These are phyloP conservation scores for Heptranchias perlo DNA, from an alignment of 2,113 vertebrate species.

Conservation along the genomic window DNA sequence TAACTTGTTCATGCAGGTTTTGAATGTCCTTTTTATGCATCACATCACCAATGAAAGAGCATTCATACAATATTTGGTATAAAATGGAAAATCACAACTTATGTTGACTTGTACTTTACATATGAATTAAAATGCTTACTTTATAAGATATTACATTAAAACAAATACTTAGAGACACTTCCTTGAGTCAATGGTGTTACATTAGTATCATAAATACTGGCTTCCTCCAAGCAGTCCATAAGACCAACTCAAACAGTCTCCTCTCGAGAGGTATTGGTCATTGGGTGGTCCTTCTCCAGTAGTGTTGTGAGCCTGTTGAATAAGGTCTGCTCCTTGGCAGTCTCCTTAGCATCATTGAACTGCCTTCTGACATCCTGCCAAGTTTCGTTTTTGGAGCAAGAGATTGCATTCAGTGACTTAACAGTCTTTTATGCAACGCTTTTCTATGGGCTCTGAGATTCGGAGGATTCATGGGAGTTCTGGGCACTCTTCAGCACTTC, in stretches of 20 bases:
- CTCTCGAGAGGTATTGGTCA: not conserved
- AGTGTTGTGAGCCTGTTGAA: not conserved
- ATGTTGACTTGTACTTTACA: not conserved
- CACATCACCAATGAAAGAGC: not conserved
- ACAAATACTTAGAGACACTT: not conserved
- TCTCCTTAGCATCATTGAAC: not conserved
- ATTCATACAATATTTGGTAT: not conserved
- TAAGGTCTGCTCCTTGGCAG: not conserved
- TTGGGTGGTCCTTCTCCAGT: not conserved
- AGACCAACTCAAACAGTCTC: not conserved
- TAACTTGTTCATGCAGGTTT: not conserved
- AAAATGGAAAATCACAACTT: not conserved
- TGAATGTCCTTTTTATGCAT: not conserved
- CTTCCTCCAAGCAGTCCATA: not conserved
- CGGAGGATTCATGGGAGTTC: not conserved
- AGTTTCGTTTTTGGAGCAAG: not conserved
- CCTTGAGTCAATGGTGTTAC: not conserved
- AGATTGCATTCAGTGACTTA: not conserved
- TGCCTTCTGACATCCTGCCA: conserved; percentile 6
- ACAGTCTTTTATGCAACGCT: not conserved
- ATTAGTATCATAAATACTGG: not conserved
- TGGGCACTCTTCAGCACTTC: not conserved
- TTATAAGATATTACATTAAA: conserved; percentile 1
- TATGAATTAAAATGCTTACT: not conserved
- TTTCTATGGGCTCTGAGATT: not conserved